phyloP scores from a whole-genome alignment of 2,113 vertebrate genomes.

The Penelope pileata region DNA sequence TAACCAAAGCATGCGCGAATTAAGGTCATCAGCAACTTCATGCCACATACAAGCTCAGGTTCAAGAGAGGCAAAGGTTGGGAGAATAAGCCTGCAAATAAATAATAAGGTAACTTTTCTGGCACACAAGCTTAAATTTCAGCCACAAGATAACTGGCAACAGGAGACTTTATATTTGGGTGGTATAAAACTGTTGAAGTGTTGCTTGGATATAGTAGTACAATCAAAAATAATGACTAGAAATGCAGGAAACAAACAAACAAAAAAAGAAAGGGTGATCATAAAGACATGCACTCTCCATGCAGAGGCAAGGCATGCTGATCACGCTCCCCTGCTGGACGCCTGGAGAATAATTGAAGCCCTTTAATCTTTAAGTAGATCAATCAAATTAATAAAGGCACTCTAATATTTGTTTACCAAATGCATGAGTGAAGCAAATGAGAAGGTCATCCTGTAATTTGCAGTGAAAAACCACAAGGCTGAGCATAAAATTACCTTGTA shows the following conservation, averaged over 20 bases:
- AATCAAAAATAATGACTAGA: neutral
- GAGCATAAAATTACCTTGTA: conserved; percentile 40
- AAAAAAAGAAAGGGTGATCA: neutral
- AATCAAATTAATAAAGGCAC: conserved; percentile 60
- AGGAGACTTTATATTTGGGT: neutral
- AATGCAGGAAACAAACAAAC: neutral
- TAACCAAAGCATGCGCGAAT: neutral
- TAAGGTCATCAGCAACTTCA: neutral
- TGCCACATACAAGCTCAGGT: neutral
- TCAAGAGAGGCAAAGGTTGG: neutral
- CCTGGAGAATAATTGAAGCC: conserved; percentile 31
- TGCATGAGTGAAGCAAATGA: conserved; percentile 29
- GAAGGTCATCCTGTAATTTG: conserved; percentile 54
- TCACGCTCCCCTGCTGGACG: neutral
- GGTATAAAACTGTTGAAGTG: neutral
- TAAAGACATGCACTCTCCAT: neutral
- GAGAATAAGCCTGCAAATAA: neutral
- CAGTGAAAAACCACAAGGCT: conserved; percentile 45
- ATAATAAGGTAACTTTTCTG: neutral
- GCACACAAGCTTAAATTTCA: neutral
- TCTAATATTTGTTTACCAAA: conserved; percentile 60
- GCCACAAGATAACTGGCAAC: neutral
- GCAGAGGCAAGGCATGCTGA: neutral
- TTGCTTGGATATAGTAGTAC: neutral
- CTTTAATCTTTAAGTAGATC: conserved; percentile 49